Evolutionary conservation across 1,140 invertebrate species (phyloP), one percentile per base, ranked within the genome.

Genomic region (Trichonephila inaurata): DNA sequence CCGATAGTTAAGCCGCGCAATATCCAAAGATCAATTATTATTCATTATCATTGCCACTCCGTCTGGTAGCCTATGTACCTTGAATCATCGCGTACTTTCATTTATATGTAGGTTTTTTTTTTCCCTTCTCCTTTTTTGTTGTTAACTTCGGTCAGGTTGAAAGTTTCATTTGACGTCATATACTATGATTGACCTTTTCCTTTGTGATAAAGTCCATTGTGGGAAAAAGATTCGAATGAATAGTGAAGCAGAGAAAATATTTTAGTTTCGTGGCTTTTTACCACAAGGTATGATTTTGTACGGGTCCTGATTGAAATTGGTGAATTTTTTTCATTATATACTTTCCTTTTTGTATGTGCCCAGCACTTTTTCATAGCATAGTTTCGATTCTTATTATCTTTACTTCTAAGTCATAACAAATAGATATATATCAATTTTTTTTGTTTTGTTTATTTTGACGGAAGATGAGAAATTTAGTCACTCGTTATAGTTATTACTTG

Each of bases 11-110:
- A 24, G 33, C n/a, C 44, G 66, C 28, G 51, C 51, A 61, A 82
- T 82, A 72, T 60, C 69, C 58, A 91, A 91, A 91, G 72, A 81
- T 77, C 66, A 62, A 72, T 82, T 40, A 40, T 81, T 81, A 60
- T 91, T 82, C 58, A 72, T 40, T 91, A 61, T 81, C 66, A 61
- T 91, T 91, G 66, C n/a, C 3, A 40, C 72, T n/a, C n/a, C n/a
- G n/a, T n/a, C n/a, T 69, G 87, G 21, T 61, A 51, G 72, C 61
- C 44, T 62, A 8, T 24, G 28, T 61, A 82, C 72, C 77, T 77
- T 61, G 61, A 61, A 60, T 82, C 58, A 82, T n/a, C 44, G 12
- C 33, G 33, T 88, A 44, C 18, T 61, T 58, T 33, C 12, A 58
- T 64, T 40, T 12, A 64, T 64, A 28, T 88, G 44, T 88, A 1